These are phyloP conservation scores for Lochmaea capreae DNA, from an alignment of 2,888 invertebrate genomes.

Conservation along the genomic window DNA sequence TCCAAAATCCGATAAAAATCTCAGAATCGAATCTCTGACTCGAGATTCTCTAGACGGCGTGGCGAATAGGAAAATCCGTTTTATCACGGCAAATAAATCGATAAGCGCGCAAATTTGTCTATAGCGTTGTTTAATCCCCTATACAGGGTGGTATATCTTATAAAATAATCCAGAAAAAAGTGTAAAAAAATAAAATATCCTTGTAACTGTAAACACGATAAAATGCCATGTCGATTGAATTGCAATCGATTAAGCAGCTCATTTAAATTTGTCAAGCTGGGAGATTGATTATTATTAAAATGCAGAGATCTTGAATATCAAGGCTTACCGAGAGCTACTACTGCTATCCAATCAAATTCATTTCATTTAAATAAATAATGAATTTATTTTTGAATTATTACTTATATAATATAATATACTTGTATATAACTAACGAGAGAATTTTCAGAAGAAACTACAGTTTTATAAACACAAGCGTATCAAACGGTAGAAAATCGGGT, in stretches of 20 bases:
- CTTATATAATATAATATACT: background rate
- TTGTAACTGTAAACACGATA: background rate
- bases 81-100: background rate
- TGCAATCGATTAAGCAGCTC: slow-evolving; percentile 17
- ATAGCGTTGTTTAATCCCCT: too few relatives aligned
- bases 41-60: background rate
- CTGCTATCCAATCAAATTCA: slow-evolving; percentile 18
- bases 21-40: background rate
- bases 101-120: background rate
- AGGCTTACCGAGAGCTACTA: slow-evolving; percentile 17
- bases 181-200: background rate
- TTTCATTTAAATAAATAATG: slow-evolving; percentile 31
- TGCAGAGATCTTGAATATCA: slow-evolving; percentile 18
- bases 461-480: background rate
- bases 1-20: background rate
- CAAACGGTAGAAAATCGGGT: background rate
- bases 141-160: too few relatives aligned
- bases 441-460: slow-evolving; percentile 39
- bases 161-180: background rate
- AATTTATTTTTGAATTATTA: slow-evolving; percentile 28
- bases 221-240: slow-evolving; percentile 13
- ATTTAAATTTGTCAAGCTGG: slow-evolving; percentile 28
- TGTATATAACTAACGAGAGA: slow-evolving; percentile 14
- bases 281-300: slow-evolving; percentile 20
- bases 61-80: background rate